A percentile compares a stretch with the other conserved stretches of the same genome.
phyloP scores from a whole-genome alignment of 2,888 invertebrate species.

The Aporophyla nigra region DNA sequence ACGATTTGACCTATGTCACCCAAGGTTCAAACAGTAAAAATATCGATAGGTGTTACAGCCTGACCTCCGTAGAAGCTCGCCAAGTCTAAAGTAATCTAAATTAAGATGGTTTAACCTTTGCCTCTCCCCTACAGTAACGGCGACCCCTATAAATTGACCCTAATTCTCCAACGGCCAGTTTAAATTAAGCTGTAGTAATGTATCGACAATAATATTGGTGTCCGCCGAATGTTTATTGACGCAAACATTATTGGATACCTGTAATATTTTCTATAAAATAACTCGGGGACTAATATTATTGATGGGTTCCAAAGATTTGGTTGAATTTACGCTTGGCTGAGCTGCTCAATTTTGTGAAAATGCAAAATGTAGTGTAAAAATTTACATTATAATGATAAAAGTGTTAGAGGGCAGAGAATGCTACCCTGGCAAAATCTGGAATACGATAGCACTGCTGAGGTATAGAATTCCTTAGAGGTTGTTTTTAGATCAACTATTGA shows the following conservation, averaged over 20 bases:
- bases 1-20: conserved; percentile 10
- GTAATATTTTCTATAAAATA: conserved; percentile 38
- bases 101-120: conserved; percentile 79
- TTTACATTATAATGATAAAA: conserved; percentile 15
- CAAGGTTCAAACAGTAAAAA: conserved; percentile 5
- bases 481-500: background rate
- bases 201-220: conserved; percentile 63
- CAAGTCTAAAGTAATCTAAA: conserved; percentile 62
- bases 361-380: conserved; percentile 42
- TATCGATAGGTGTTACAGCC: conserved; percentile 18
- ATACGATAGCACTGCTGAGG: background rate
- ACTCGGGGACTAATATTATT: conserved; percentile 23
- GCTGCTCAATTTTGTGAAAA: conserved; percentile 44
- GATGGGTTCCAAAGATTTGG: conserved; percentile 32
- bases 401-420: background rate
- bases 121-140: conserved; percentile 72
- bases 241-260: conserved; percentile 32
- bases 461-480: background rate
- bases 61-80: conserved; percentile 23
- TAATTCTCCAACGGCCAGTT: conserved; percentile 72
- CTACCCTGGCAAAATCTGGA: conserved; percentile 1
- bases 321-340: conserved; percentile 11
- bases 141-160: conserved; percentile 80
- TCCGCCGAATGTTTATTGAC: conserved; percentile 33
- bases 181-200: conserved; percentile 70